phyloP scores from a whole-genome alignment of 2,888 invertebrate genomes.

The Tridacna crocea region DNA sequence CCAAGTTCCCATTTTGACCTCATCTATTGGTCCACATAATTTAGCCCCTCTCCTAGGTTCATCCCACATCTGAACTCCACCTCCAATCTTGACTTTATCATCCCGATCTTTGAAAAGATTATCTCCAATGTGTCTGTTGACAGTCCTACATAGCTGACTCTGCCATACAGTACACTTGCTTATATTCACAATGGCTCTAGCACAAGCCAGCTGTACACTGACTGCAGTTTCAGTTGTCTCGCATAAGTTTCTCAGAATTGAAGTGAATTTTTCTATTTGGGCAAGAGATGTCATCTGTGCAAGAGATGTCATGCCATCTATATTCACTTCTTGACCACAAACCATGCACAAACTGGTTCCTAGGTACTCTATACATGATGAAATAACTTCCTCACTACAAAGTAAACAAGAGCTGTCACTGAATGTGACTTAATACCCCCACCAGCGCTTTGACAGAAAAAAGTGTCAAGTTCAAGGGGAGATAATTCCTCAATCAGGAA shows the following conservation, averaged over 20 bases:
- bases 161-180: not conserved
- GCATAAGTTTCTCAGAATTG: not conserved
- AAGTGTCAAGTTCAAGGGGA: too few species aligned
- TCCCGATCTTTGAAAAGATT: not conserved
- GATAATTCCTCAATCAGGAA: too few species aligned
- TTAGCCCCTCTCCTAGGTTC: too few species aligned
- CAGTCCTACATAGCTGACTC: not conserved
- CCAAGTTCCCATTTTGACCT: not conserved
- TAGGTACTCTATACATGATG: constrained; percentile 19
- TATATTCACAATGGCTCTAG: constrained; percentile 40
- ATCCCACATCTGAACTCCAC: not conserved
- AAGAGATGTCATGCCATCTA: not conserved
- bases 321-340: not conserved
- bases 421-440: too few species aligned
- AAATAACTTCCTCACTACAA: constrained; percentile 17
- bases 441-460: too few species aligned
- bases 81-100: not conserved
- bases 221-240: constrained; percentile 2
- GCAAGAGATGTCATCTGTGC: not conserved
- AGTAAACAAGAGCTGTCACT: not conserved
- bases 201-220: constrained; percentile 66
- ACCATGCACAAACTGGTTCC: not conserved
- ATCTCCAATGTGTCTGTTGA: not conserved
- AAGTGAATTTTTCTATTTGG: constrained; percentile 4
- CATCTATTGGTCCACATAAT: too few species aligned